Percentiles rank a stretch among this genome's conserved stretches.
Conservation (phyloP, 2,797 vertebrate species). For the Amazonetta brasiliensis region DNA sequence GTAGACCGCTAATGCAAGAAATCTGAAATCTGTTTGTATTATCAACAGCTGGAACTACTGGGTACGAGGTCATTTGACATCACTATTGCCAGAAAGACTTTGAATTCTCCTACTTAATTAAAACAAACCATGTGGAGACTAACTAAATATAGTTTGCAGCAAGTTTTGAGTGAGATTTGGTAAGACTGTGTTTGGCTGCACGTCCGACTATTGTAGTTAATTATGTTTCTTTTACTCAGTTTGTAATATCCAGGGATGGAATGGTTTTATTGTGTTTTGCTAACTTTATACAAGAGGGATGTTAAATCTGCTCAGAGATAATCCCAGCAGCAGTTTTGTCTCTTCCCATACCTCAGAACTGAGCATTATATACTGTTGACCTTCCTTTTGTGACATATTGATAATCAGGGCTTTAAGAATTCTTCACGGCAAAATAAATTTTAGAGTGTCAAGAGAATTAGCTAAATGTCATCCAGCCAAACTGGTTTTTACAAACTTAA, state of each 20-base stretch:
- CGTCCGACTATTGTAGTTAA: background rate
- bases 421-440: background rate
- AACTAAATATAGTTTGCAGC: background rate
- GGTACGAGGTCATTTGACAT: background rate
- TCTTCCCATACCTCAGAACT: background rate
- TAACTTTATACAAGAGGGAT: background rate
- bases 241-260: background rate
- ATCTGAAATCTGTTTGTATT: conserved; percentile 17
- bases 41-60: background rate
- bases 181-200: background rate
- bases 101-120: background rate
- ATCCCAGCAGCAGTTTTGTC: background rate
- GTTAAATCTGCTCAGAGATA: background rate
- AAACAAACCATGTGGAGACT: background rate
- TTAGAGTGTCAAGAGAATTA: background rate
- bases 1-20: background rate
- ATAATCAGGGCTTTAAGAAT: background rate
- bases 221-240: background rate
- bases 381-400: background rate
- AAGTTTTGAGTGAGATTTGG: background rate
- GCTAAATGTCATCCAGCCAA: background rate
- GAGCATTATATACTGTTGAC: background rate
- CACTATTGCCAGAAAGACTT: background rate
- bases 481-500: background rate
- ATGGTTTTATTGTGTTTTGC: background rate